Conservation (phyloP, 1,140 invertebrate species). For the Neotoxoptera formosana region DNA sequence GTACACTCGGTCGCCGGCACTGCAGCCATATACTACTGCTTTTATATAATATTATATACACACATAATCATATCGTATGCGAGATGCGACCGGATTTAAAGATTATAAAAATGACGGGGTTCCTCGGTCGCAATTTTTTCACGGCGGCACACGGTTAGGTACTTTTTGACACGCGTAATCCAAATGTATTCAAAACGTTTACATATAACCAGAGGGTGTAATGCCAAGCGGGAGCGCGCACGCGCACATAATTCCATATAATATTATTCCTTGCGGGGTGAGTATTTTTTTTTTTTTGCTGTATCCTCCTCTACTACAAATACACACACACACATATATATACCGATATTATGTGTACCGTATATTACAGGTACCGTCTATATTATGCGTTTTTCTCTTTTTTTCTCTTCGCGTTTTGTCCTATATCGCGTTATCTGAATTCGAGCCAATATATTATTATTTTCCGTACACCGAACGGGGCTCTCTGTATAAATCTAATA, state of each 20-base stretch:
- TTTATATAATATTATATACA: neutral
- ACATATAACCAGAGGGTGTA: slow-evolving; percentile 37
- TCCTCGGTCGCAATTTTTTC: neutral
- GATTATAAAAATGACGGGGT: slow-evolving; percentile 48
- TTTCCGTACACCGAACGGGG: neutral
- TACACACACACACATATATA: neutral
- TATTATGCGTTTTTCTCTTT: neutral
- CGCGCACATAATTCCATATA: neutral
- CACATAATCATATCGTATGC: neutral
- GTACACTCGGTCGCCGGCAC: neutral
- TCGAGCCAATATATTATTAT: neutral
- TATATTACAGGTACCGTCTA: neutral
- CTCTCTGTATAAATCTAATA: slow-evolving; percentile 19
- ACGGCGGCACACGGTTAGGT: neutral
- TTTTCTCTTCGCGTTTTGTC: neutral
- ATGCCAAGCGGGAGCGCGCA: neutral
- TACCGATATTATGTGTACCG: neutral
- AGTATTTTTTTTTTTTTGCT: neutral
- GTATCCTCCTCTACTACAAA: neutral
- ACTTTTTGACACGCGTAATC: slow-evolving; percentile 51
- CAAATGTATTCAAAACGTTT: slow-evolving; percentile 55
- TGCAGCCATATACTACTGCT: no score
- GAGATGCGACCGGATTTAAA: slow-evolving; percentile 42
- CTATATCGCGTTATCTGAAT: slow-evolving; percentile 29
- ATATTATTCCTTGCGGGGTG: neutral